These are phyloP conservation scores for Alosa sapidissima DNA, from an alignment of 2,797 vertebrate genomes.

Conservation along the genomic window DNA sequence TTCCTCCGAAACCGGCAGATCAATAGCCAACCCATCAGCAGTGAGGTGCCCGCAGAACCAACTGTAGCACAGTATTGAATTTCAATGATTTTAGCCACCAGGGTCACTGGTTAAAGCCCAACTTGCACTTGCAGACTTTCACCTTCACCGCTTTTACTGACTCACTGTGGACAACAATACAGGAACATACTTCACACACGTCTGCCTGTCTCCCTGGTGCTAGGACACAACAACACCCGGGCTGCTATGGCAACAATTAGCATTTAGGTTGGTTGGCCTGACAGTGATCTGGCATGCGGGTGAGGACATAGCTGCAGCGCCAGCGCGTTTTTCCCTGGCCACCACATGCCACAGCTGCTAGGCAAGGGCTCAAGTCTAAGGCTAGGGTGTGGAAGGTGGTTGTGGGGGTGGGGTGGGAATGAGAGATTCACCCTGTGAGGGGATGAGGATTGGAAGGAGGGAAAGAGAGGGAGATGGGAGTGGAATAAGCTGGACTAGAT, in stretches of 20 bases:
- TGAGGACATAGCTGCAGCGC: constrained; percentile 29
- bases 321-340: constrained; percentile 54
- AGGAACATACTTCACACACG: constrained; percentile 46
- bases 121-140: neutral
- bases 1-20: neutral
- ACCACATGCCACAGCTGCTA: constrained; percentile 50
- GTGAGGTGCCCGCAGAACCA: neutral
- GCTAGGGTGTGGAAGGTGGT: constrained; percentile 25
- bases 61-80: neutral
- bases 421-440: neutral
- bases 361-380: constrained; percentile 34
- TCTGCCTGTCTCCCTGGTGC: constrained; percentile 52
- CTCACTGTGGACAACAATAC: constrained; percentile 24
- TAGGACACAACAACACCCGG: constrained; percentile 58
- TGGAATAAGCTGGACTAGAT: constrained; percentile 19
- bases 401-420: neutral
- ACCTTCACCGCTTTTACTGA: neutral
- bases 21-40: neutral
- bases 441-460: neutral
- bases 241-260: constrained; percentile 71
- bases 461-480: constrained; percentile 9
- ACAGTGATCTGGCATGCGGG: neutral
- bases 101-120: neutral
- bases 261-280: constrained; percentile 31
- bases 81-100: neutral